Percentiles rank a stretch among this genome's conserved stretches.
phyloP scores from a whole-genome alignment of 2,888 invertebrate genomes.

The Drosophila mulleri region DNA sequence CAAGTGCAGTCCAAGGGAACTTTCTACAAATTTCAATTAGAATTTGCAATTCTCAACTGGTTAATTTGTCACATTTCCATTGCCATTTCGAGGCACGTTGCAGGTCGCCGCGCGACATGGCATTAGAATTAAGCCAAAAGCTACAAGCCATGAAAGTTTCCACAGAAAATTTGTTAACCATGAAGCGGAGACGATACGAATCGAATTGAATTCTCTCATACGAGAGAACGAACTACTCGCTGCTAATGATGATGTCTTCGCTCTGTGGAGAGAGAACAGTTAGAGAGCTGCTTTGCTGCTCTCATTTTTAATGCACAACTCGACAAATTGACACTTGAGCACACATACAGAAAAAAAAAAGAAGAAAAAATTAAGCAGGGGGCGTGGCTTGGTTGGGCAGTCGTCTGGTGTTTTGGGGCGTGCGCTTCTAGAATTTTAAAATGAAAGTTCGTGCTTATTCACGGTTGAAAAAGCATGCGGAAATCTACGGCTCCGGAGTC shows the following conservation, averaged over 20 bases:
- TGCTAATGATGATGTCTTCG: conserved; percentile 40
- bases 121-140: conserved; percentile 53
- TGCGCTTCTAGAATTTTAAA: conserved; percentile 72
- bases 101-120: conserved; percentile 14
- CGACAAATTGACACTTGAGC: conserved; percentile 56
- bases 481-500: conserved; percentile 61
- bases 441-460: conserved; percentile 81
- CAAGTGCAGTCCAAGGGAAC: conserved; percentile 31
- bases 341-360: conserved; percentile 16
- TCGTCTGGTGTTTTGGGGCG: conserved; percentile 23
- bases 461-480: conserved; percentile 81
- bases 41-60: conserved; percentile 47
- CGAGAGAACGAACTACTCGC: conserved; percentile 1
- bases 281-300: conserved; percentile 35
- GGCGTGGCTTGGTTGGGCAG: conserved; percentile 3
- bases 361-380: not conserved
- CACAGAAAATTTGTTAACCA: conserved; percentile 33
- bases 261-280: conserved; percentile 19
- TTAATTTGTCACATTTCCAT: conserved; percentile 18
- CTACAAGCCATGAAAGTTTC: conserved; percentile 61
- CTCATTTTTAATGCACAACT: conserved; percentile 57
- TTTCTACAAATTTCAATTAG: conserved; percentile 62
- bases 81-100: conserved; percentile 51
- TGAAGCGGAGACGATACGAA: conserved; percentile 12
- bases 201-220: not conserved